A percentile compares a stretch with the other conserved stretches of the same genome.
phyloP scores from a whole-genome alignment of 2,113 vertebrate genomes.

The Cavia aperea region DNA sequence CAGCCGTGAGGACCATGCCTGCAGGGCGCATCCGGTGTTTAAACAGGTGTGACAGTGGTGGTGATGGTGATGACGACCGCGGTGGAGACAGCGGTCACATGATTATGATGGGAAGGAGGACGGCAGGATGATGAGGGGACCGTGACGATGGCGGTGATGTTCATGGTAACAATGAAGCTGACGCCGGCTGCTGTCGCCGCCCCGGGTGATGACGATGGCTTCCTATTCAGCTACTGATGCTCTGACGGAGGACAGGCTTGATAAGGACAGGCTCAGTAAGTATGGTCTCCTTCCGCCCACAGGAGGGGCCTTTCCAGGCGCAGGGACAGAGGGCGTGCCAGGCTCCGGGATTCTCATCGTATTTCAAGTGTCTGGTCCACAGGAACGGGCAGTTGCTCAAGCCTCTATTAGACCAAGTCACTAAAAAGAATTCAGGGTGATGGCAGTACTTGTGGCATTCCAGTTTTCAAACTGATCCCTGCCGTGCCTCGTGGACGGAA shows the following conservation, averaged over 20 bases:
- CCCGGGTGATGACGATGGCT: background rate
- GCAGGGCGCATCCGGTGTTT: background rate
- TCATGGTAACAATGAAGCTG: background rate
- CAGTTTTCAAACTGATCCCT: background rate
- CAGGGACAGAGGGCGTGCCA: background rate
- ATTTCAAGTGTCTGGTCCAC: too few species aligned
- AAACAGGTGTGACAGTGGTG: background rate
- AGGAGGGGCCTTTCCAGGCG: background rate
- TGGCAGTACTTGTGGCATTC: background rate
- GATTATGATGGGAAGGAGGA: background rate
- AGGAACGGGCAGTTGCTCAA: background rate
- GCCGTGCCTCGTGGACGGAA: background rate
- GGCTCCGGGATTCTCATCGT: background rate
- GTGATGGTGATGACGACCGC: background rate
- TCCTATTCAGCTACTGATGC: background rate
- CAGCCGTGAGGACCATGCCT: background rate
- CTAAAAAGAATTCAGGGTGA: background rate
- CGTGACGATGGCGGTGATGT: background rate
- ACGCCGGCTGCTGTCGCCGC: background rate
- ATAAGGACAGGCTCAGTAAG: background rate
- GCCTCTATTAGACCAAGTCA: background rate
- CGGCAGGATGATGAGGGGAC: background rate
- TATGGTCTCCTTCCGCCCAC: background rate
- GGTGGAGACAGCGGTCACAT: background rate
- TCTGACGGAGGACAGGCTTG: background rate